Conservation (phyloP, 2,113 vertebrate genomes). For the Austrofundulus limnaeus region DNA sequence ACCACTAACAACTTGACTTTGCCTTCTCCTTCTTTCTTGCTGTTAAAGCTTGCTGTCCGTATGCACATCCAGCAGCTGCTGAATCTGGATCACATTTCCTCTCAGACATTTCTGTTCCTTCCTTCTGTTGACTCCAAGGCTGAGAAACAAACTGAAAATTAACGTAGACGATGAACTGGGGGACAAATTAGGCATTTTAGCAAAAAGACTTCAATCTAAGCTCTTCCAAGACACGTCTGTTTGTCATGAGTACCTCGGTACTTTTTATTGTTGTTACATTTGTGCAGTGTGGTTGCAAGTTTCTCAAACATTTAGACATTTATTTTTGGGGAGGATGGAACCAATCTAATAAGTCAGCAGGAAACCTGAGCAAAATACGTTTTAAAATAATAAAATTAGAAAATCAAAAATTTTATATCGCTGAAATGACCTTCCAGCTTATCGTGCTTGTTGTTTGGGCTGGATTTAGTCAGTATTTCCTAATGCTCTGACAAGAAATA, state of each 20-base stretch:
- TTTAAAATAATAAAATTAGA: background rate
- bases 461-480: slow-evolving; percentile 12
- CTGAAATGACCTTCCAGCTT: slow-evolving; percentile 1
- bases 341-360: background rate
- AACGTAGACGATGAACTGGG: too few species aligned
- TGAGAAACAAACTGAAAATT: slow-evolving; percentile 1
- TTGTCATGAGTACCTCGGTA: slow-evolving; percentile 27
- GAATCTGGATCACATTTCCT: slow-evolving; percentile 1
- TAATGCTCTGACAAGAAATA: background rate
- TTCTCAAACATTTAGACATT: background rate
- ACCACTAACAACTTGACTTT: slow-evolving; percentile 22
- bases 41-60: slow-evolving; percentile 19
- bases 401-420: slow-evolving; percentile 7
- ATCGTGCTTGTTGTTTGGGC: slow-evolving; percentile 19
- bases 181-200: background rate
- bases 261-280: slow-evolving; percentile 11
- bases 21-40: slow-evolving; percentile 6
- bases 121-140: slow-evolving; percentile 9
- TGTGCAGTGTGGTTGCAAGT: slow-evolving; percentile 5
- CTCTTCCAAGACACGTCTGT: slow-evolving; percentile 11
- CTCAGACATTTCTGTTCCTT: slow-evolving; percentile 17
- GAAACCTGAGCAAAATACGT: background rate
- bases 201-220: slow-evolving; percentile 14
- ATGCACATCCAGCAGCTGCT: slow-evolving; percentile 17
- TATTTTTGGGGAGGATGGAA: background rate